phyloP scores from a whole-genome alignment of 2,113 vertebrate genomes.

The Halcyon malimbica region DNA sequence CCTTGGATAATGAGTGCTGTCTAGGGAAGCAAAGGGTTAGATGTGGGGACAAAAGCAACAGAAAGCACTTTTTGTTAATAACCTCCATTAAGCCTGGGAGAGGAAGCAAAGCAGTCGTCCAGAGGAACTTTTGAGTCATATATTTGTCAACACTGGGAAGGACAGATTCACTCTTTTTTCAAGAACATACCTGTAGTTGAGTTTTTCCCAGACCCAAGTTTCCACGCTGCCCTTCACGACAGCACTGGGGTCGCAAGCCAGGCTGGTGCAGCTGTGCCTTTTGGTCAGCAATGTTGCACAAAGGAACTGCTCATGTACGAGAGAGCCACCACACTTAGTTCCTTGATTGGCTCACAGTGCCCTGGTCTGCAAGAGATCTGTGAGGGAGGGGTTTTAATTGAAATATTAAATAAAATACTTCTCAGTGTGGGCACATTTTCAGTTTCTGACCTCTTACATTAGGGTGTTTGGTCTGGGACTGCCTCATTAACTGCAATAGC shows the following conservation, averaged over 20 bases:
- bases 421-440: constrained; percentile 3
- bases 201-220: background rate
- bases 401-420: constrained; percentile 51
- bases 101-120: background rate
- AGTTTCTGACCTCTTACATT: constrained; percentile 52
- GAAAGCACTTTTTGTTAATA: background rate
- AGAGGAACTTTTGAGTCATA: background rate
- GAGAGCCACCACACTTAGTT: background rate
- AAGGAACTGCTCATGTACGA: background rate
- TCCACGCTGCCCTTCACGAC: background rate
- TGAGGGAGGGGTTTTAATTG: constrained; percentile 36
- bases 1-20: background rate
- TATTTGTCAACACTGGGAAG: background rate
- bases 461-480: background rate
- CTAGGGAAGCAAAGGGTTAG: background rate
- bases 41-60: background rate
- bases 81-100: background rate
- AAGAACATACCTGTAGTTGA: background rate
- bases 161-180: background rate
- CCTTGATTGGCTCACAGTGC: background rate
- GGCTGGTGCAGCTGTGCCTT: background rate
- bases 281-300: background rate
- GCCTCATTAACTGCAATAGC: constrained; percentile 65
- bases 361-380: background rate
- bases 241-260: background rate